Evolutionary conservation across 2,888 invertebrate genomes (phyloP).

Genomic region (Aspidiotus rigidus): DNA sequence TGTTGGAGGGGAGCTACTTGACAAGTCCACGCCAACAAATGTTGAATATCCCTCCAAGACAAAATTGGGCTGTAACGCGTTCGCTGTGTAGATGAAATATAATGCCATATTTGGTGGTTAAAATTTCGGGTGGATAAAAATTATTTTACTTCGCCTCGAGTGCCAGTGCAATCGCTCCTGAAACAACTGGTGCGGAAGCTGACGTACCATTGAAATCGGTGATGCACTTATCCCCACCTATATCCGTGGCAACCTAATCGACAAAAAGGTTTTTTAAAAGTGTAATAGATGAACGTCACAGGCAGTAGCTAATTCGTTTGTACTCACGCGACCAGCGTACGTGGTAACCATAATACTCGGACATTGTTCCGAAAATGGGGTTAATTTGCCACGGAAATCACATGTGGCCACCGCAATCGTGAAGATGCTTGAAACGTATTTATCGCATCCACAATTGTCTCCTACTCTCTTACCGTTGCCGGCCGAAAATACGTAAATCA

Average conservation of each 20-base stretch:
- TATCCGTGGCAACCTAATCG: background rate
- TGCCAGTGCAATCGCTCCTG: conserved; percentile 78
- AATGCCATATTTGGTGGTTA: too few species aligned
- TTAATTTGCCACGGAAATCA: conserved; percentile 61
- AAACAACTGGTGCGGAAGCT: conserved; percentile 84
- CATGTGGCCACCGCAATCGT: conserved; percentile 83
- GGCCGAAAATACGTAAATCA: conserved; percentile 84
- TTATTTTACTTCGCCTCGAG: conserved; percentile 70
- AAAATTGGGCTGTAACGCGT: conserved; percentile 56
- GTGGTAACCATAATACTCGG: conserved; percentile 79
- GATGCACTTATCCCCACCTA: conserved; percentile 53
- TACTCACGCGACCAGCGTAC: conserved; percentile 79
- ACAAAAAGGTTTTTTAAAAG: background rate
- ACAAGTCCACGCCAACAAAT: conserved; percentile 76
- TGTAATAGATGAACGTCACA: background rate
- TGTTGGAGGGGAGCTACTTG: conserved; percentile 59
- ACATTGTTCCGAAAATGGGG: conserved; percentile 87
- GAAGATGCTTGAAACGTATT: conserved; percentile 72
- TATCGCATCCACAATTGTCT: conserved; percentile 89
- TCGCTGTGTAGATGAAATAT: too few species aligned
- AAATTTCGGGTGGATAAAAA: too few species aligned
- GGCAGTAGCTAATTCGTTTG: background rate
- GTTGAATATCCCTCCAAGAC: conserved; percentile 86
- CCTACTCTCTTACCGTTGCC: conserved; percentile 76
- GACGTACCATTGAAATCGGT: conserved; percentile 84